A percentile compares a stretch with the other conserved stretches of the same genome.
Conservation (phyloP, 2,113 vertebrate genomes). For the Dasyurus viverrinus region DNA sequence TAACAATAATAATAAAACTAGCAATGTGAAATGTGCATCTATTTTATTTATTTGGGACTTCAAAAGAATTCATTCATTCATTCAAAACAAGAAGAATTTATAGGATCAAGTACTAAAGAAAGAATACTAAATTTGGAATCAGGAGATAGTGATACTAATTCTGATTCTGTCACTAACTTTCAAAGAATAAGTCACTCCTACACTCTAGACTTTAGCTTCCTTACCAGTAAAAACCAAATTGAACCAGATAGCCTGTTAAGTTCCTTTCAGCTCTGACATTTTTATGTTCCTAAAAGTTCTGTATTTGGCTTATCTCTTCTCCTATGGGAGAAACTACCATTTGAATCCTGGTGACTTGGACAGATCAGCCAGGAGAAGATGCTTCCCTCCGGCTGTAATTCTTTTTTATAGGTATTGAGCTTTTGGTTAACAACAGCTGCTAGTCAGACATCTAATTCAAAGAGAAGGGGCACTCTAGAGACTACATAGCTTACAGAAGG, state of each 20-base stretch:
- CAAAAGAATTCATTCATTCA: background rate
- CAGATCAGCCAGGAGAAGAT: background rate
- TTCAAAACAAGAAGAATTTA: background rate
- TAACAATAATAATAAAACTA: background rate
- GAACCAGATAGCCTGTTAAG: background rate
- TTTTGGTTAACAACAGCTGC: constrained; percentile 21
- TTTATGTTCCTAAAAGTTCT: background rate
- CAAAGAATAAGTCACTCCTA: background rate
- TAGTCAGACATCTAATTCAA: background rate
- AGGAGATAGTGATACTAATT: background rate
- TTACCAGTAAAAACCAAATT: background rate
- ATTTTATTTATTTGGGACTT: background rate
- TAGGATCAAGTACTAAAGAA: background rate
- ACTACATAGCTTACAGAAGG: constrained; percentile 6
- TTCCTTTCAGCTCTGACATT: background rate
- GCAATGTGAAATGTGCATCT: background rate
- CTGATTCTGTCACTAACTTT: background rate
- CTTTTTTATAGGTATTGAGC: background rate
- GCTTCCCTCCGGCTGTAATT: background rate
- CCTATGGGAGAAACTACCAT: constrained; percentile 5
- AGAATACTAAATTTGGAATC: background rate
- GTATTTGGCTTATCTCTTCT: background rate
- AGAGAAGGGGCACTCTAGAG: constrained; percentile 21
- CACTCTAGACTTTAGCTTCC: background rate
- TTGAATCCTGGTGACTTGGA: background rate